These are phyloP conservation scores for Ceratosolen solmsi DNA, from an alignment of 1,140 invertebrate genomes.

Conservation along the genomic window DNA sequence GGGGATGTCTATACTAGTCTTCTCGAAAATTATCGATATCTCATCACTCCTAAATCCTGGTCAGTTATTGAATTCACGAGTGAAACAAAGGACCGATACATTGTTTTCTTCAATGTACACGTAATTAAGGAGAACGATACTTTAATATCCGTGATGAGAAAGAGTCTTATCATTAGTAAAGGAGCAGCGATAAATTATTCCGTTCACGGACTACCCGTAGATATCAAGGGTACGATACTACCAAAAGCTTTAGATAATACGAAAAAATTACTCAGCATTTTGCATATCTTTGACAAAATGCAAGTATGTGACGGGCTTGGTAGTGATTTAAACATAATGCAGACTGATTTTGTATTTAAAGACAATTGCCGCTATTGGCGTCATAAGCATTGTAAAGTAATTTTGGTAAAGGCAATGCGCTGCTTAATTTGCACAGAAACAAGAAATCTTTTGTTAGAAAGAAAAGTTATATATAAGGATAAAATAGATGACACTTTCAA, in stretches of 20 bases:
- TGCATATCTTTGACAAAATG: conserved; percentile 51
- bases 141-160: conserved; percentile 48
- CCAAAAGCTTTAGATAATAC: conserved; percentile 42
- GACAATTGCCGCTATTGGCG: conserved; percentile 45
- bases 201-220: conserved; percentile 44
- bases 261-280: conserved; percentile 46
- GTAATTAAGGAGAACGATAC: conserved; percentile 33
- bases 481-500: background rate
- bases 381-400: conserved; percentile 48
- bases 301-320: conserved; percentile 45
- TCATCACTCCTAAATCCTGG: conserved; percentile 46
- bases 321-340: conserved; percentile 29
- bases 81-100: conserved; percentile 37
- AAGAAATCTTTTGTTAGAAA: conserved; percentile 25
- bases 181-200: conserved; percentile 43
- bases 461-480: background rate
- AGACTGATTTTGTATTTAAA: conserved; percentile 43
- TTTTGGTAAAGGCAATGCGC: conserved; percentile 36
- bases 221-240: conserved; percentile 39
- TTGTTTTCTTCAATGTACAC: conserved; percentile 42
- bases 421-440: conserved; percentile 40
- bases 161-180: conserved; percentile 46
- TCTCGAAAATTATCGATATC: conserved; percentile 46
- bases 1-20: conserved; percentile 36
- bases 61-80: conserved; percentile 41